Evolutionary conservation across 2,797 vertebrate species (phyloP).

Genomic region (Phataginus tetradactyla): DNA sequence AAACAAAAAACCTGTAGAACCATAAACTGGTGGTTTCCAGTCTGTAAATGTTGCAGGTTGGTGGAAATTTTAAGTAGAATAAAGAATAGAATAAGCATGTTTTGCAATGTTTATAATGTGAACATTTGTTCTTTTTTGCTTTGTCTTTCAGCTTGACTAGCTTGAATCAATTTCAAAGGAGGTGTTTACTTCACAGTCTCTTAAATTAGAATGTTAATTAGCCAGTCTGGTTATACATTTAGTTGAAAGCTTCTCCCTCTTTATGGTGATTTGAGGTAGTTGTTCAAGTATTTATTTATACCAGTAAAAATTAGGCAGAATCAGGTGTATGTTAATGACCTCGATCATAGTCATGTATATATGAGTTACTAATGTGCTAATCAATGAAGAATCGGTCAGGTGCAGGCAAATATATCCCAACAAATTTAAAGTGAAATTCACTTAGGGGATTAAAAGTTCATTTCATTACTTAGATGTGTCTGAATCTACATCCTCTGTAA

Average conservation of each 20-base stretch:
- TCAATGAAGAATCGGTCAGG: background rate
- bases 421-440: conserved; percentile 36
- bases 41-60: background rate
- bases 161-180: conserved; percentile 38
- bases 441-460: background rate
- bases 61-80: conserved; percentile 33
- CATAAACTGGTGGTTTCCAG: background rate
- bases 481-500: background rate
- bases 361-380: background rate
- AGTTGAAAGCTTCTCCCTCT: background rate
- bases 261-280: conserved; percentile 12
- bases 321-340: background rate
- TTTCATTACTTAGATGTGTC: background rate
- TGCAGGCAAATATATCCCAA: background rate
- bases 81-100: background rate
- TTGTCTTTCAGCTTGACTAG: conserved; percentile 47
- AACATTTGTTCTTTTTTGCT: conserved; percentile 42
- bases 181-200: background rate
- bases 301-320: conserved; percentile 30
- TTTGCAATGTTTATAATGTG: conserved; percentile 2
- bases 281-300: conserved; percentile 50
- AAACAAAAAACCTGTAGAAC: background rate
- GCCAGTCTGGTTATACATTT: conserved; percentile 43
- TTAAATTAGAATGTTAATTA: conserved; percentile 61
- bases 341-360: background rate